Percentiles rank a stretch among this genome's conserved stretches.
Evolutionary conservation across 2,888 invertebrate genomes (phyloP).

Genomic region (Agonopterix heracliana): DNA sequence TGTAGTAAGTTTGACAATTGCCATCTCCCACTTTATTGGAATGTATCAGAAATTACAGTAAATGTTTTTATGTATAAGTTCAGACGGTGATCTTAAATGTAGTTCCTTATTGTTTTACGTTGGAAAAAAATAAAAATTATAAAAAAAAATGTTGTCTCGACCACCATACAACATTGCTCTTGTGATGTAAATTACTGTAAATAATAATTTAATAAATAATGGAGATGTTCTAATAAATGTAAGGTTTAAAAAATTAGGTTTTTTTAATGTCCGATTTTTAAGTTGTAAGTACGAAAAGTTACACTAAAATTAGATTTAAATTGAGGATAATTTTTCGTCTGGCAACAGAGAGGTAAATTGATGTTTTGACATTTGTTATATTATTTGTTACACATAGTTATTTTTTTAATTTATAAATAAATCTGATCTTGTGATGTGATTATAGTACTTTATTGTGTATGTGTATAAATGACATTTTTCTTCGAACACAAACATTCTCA

Average conservation of each 20-base stretch:
- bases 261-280: conserved; percentile 36
- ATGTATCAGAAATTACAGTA: too few relatives aligned
- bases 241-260: conserved; percentile 48
- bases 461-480: conserved; percentile 19
- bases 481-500: conserved; percentile 18
- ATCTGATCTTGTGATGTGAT: conserved; percentile 51
- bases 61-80: too few relatives aligned
- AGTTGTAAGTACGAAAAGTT: conserved; percentile 58
- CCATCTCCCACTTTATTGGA: too few relatives aligned
- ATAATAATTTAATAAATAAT: conserved; percentile 52
- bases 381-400: conserved; percentile 45
- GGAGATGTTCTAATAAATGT: conserved; percentile 34
- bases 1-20: too few relatives aligned
- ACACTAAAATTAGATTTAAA: conserved; percentile 27
- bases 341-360: conserved; percentile 37
- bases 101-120: conserved; percentile 44
- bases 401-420: conserved; percentile 54
- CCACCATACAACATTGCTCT: conserved; percentile 52
- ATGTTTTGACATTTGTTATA: conserved; percentile 57
- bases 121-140: conserved; percentile 16
- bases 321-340: conserved; percentile 28
- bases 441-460: conserved; percentile 21
- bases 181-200: conserved; percentile 76
- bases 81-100: conserved; percentile 27
- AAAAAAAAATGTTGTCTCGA: conserved; percentile 28